Base-by-base conservation (phyloP, 2,113 vertebrate species). In the Cephalopholis sonnerati region DNA sequence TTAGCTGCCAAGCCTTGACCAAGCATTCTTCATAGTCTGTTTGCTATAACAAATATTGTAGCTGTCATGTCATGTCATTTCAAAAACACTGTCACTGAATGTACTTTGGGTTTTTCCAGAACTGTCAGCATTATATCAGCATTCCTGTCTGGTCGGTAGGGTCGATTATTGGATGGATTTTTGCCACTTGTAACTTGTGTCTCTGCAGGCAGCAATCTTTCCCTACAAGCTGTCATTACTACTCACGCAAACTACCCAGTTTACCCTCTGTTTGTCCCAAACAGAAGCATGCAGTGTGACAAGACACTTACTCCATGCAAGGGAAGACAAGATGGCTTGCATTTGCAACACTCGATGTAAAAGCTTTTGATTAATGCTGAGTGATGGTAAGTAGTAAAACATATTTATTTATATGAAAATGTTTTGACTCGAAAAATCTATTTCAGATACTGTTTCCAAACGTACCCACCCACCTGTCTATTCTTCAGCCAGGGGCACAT, bases 351-450 rank as follows among this genome's bases (percentile, higher is more conserved):
- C 15, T 71, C 22, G 27, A 10, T 58, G 50, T 77, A 83, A 69
- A 78, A 54, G 41, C 71, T 79, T 75, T 79, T 36, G 74, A 11
- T 74, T 36, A 50, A 36, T 24, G 27, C 12, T 77, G 70, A 80
- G 53, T 4, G 32, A 72, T 51, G 53, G 66, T 68, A 67, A 87
- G 82, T n/a, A 66, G 72, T 67, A 67, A 75, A 85, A 50, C 65
- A 70, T 36, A 69, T 84, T 81, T 86, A 74, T 87, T 87, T 59
- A 54, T 44, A 65, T 62, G 22, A 79, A 78, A 57, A 48, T 27
- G 51, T 67, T 75, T 57, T 16, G 17, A 79, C 50, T 77, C 53
- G 25, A 74, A 79, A 63, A 61, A 58, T 61, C 22, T 16, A 48
- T 41, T 53, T 63, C 36, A 55, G 48, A 63, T 59, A 0, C n/a